These are phyloP conservation scores for Ricordea florida DNA, from an alignment of 92 coral and sea anemone species.

Conservation along the genomic window DNA sequence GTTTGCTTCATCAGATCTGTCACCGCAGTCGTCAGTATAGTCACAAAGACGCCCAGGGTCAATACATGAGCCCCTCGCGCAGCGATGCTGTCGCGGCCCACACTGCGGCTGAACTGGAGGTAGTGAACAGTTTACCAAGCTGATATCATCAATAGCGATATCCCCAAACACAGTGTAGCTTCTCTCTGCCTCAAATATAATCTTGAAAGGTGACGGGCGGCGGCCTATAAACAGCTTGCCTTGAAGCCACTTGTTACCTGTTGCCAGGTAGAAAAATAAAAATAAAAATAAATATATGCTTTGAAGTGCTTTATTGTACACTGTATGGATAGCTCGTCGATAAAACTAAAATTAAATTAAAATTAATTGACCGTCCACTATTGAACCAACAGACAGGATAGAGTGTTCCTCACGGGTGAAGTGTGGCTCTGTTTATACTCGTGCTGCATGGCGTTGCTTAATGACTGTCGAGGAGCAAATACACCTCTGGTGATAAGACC, in stretches of 20 bases:
- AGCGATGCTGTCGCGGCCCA: slow-evolving; percentile 63
- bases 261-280: too few species aligned
- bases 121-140: slow-evolving; percentile 76
- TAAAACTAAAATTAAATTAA: not conserved
- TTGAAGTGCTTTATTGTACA: too few species aligned
- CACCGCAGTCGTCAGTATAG: slow-evolving; percentile 97
- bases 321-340: too few species aligned
- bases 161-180: slow-evolving; percentile 93
- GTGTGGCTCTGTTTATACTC: too few species aligned
- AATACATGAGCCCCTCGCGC: slow-evolving; percentile 80
- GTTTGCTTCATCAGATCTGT: slow-evolving; percentile 75
- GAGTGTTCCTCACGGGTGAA: too few species aligned
- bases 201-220: slow-evolving; percentile 76
- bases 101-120: slow-evolving; percentile 75
- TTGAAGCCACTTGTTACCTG: slow-evolving; percentile 93
- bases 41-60: slow-evolving; percentile 76
- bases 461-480: too few species aligned
- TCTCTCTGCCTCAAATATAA: slow-evolving; percentile 89
- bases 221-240: slow-evolving; percentile 76
- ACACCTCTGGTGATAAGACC: too few species aligned
- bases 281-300: too few species aligned
- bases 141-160: slow-evolving; percentile 88
- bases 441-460: too few species aligned
- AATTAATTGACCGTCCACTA: not conserved
- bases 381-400: too few species aligned